Evolutionary conservation across 2,797 vertebrate species (phyloP).

Genomic region (Centropyge bicolor): DNA sequence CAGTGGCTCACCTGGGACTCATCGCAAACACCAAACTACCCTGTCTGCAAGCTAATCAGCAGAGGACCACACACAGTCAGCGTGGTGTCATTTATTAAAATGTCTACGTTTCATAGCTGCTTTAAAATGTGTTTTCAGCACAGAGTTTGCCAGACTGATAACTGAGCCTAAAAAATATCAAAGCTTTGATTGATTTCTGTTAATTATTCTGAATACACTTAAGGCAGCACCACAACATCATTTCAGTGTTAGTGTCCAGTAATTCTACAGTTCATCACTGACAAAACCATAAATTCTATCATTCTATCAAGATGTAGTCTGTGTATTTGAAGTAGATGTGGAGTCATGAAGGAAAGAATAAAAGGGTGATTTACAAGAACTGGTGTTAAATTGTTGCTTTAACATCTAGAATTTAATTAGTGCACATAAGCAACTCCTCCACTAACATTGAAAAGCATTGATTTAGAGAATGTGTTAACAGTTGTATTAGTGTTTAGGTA

Average conservation of each 20-base stretch:
- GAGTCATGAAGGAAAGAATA: no score
- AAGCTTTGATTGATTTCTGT: no score
- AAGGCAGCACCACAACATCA: no score
- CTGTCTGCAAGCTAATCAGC: constrained; percentile 24
- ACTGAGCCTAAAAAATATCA: no score
- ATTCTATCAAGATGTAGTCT: no score
- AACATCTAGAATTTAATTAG: not conserved
- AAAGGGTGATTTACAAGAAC: no score
- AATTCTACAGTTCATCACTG: not conserved
- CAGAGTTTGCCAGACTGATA: not conserved
- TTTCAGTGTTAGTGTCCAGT: no score
- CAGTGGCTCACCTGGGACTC: constrained; percentile 27
- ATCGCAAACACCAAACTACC: not conserved
- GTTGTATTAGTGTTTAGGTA: not conserved
- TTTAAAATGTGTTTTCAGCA: not conserved
- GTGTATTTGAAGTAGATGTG: no score
- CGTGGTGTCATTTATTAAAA: not conserved
- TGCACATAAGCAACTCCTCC: not conserved
- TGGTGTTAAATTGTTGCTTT: not conserved
- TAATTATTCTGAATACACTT: no score
- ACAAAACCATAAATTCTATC: not conserved
- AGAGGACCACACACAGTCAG: constrained; percentile 3
- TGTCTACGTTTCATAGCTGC: not conserved
- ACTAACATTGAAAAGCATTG: not conserved
- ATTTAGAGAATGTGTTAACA: not conserved